phyloP scores from a whole-genome alignment of 2,888 invertebrate species.

The Acleris emargana region DNA sequence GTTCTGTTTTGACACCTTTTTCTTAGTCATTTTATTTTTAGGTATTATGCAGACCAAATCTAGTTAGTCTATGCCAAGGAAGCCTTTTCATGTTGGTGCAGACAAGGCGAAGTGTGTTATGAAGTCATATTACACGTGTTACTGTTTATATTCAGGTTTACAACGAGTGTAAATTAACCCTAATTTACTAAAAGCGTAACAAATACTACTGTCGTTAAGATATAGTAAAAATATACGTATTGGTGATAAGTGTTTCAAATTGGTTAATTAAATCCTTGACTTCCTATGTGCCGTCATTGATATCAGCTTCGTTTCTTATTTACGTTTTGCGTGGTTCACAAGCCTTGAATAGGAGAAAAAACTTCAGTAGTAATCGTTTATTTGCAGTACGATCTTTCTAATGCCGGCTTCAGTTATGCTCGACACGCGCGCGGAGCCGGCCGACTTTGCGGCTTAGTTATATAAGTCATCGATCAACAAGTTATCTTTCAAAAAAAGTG shows the following conservation, averaged over 20 bases:
- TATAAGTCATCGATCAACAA: conserved; percentile 10
- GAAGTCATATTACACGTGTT: conserved; percentile 14
- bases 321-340: conserved; percentile 35
- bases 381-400: conserved; percentile 68
- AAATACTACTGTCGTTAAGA: too few species aligned
- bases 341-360: conserved; percentile 43
- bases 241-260: too few species aligned
- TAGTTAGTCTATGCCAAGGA: conserved; percentile 12
- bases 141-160: conserved; percentile 4
- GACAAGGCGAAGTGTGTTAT: not conserved
- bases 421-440: conserved; percentile 54
- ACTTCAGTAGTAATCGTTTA: conserved; percentile 57
- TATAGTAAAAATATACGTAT: too few species aligned
- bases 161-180: conserved; percentile 14
- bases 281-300: conserved; percentile 11
- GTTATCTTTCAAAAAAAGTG: not conserved
- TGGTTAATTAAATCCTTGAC: not conserved
- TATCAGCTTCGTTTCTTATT: conserved; percentile 9
- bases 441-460: conserved; percentile 46
- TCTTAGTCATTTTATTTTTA: conserved; percentile 4
- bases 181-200: not conserved
- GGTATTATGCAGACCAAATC: conserved; percentile 7
- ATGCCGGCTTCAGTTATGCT: conserved; percentile 56
- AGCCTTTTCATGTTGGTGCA: conserved; percentile 2
- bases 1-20: not conserved